A percentile compares a stretch with the other conserved stretches of the same genome.
Evolutionary conservation across 2,888 invertebrate genomes (phyloP).

Genomic region (Emesis furor): DNA sequence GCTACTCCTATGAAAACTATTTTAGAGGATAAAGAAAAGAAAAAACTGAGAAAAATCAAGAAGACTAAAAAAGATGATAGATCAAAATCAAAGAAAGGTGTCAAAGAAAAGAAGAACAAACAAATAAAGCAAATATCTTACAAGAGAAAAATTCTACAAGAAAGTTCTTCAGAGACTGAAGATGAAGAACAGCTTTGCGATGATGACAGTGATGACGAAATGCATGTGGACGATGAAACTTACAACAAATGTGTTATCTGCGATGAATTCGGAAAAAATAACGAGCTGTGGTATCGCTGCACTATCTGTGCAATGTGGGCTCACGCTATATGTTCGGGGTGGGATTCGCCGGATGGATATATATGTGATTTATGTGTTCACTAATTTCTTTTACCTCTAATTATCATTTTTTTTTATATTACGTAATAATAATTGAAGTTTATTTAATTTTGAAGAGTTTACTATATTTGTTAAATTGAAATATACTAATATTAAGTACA

Average conservation of each 20-base stretch:
- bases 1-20: no score
- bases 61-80: no score
- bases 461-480: slow-evolving; percentile 4
- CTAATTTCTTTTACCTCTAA: slow-evolving; percentile 11
- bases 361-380: slow-evolving; percentile 72
- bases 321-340: slow-evolving; percentile 75
- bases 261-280: slow-evolving; percentile 74
- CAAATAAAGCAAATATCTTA: slow-evolving; percentile 42
- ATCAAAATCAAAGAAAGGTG: not conserved
- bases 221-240: slow-evolving; percentile 52
- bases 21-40: no score
- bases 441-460: slow-evolving; percentile 9
- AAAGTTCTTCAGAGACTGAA: slow-evolving; percentile 3
- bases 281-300: slow-evolving; percentile 76
- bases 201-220: slow-evolving; percentile 61
- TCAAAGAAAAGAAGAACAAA: not conserved
- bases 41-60: no score
- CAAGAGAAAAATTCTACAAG: slow-evolving; percentile 55
- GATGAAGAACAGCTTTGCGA: slow-evolving; percentile 37
- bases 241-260: slow-evolving; percentile 70
- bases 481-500: slow-evolving; percentile 22
- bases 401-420: not conserved
- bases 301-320: slow-evolving; percentile 75
- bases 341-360: slow-evolving; percentile 75
- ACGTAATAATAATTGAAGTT: not conserved